Base-by-base conservation (phyloP, 2,797 vertebrate genomes). In the Falco rusticolus region DNA sequence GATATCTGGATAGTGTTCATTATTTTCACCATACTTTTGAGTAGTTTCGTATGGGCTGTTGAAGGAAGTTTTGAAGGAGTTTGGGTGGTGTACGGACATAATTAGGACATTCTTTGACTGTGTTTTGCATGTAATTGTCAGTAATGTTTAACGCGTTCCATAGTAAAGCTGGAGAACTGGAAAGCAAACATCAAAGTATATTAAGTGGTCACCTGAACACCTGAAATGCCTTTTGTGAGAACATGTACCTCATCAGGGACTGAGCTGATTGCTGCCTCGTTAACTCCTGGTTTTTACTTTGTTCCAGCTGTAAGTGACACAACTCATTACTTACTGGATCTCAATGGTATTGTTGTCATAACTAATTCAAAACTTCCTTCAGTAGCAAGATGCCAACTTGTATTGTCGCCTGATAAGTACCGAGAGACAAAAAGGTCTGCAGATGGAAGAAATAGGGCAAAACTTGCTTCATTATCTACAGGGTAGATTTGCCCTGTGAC, bases 391-490 rank as follows among this genome's bases (percentile, higher is more conserved):
- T 80, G 76, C 53, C 80, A 93, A 54, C 29, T 96, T 74, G 39
- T 77, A 43, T 88, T 87, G 77, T 94, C 64, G 86, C 66, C 84
- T 61, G 76, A 53, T 59, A 96, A 91, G 79, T 47, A 68, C 28
- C 76, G 56, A 83, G 54, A 92, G 87, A 90, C 28, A 95, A 93
- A 96, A 92, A 43, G 53, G 31, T 45, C 56, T 50, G 15, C 28
- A 31, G 24, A 45, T 83, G 84, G 82, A 93, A 94, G 61, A 59
- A 82, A 95, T 18, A 94, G 88, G 89, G 78, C 59, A 93, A 93
- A 96, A 90, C 50, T 86, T 71, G 51, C 45, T 77, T 92, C 72
- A 75, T 92, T 96, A 94, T 76, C 78, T 93, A 37, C 80, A 93
- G 22, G 31, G 39, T 59, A 34, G 81, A 64, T 92, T 47, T 90